Conservation (phyloP, 1,140 invertebrate genomes). For the Drosophila pectinifera region DNA sequence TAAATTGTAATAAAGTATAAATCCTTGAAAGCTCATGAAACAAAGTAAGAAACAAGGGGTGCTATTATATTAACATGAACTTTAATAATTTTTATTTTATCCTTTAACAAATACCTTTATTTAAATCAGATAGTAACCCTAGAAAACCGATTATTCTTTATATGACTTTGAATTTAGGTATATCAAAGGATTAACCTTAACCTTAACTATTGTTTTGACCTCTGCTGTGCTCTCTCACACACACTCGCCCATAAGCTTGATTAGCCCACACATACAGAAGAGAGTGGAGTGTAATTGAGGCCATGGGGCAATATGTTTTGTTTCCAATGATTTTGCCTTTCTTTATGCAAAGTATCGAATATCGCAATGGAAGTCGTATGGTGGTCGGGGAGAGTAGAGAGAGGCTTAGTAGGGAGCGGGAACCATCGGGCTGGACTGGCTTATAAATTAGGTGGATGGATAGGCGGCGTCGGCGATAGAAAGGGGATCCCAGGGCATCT, state of each 20-base stretch:
- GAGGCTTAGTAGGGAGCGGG: slow-evolving; percentile 22
- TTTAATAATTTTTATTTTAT: background rate
- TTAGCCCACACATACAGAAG: slow-evolving; percentile 54
- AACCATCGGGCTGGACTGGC: slow-evolving; percentile 22
- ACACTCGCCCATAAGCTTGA: slow-evolving; percentile 49
- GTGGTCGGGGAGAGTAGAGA: slow-evolving; percentile 2
- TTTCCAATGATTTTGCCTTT: slow-evolving; percentile 83
- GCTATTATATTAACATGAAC: too few species aligned
- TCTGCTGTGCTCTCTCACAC: slow-evolving; percentile 17
- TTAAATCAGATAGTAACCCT: background rate
- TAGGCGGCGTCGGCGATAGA: slow-evolving; percentile 21
- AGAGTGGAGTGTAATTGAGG: slow-evolving; percentile 79
- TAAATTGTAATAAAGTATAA: too few species aligned
- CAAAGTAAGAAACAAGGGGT: too few species aligned
- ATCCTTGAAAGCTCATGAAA: too few species aligned
- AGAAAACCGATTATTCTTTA: background rate
- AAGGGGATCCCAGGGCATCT: slow-evolving; percentile 1
- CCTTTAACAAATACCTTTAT: background rate
- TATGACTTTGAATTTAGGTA: background rate
- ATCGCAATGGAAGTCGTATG: slow-evolving; percentile 69
- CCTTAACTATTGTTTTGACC: background rate
- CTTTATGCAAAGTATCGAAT: slow-evolving; percentile 80
- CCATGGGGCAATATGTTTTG: slow-evolving; percentile 82
- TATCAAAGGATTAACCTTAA: background rate
- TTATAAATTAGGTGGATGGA: slow-evolving; percentile 46